These are phyloP conservation scores for Trematomus loennbergii DNA, from an alignment of 2,113 vertebrate species.

Conservation along the genomic window DNA sequence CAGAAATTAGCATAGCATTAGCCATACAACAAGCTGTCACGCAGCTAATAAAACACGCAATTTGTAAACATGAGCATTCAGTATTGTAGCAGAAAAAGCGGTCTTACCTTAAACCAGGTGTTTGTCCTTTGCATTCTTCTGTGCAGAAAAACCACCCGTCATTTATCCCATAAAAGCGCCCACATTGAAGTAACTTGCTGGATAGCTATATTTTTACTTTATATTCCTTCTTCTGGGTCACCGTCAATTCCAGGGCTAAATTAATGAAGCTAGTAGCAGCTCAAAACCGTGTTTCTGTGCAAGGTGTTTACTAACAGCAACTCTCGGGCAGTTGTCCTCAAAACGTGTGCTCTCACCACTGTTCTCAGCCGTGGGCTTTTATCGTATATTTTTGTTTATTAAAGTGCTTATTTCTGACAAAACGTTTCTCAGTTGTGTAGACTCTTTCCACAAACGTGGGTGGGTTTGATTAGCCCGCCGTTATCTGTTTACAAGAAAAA, in stretches of 20 bases:
- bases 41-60: background rate
- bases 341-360: background rate
- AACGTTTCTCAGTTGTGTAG: background rate
- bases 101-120: slow-evolving; percentile 2
- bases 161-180: background rate
- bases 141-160: background rate
- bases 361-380: background rate
- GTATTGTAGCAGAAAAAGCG: background rate
- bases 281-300: background rate
- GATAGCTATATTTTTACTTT: no score
- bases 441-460: background rate
- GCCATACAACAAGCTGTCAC: background rate
- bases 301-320: background rate
- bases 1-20: background rate
- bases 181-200: background rate
- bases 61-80: background rate
- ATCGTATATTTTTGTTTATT: background rate
- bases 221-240: background rate
- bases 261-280: background rate
- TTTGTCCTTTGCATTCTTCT: background rate
- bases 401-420: background rate
- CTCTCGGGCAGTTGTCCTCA: background rate
- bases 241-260: background rate
- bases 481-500: background rate
- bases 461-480: background rate